Base-by-base conservation (phyloP, 2,888 invertebrate genomes). In the Myathropa florea region DNA sequence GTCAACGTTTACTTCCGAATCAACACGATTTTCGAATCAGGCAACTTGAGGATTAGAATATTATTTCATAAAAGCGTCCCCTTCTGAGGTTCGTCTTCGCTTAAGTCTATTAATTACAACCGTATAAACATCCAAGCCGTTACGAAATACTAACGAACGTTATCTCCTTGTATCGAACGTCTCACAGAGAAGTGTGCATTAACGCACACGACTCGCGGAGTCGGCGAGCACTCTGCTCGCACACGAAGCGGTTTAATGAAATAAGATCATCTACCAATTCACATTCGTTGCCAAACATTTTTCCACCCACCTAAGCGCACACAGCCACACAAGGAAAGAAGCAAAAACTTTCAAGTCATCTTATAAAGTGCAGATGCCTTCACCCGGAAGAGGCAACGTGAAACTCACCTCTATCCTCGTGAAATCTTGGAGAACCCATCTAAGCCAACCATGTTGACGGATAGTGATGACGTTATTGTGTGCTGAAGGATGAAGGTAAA, bases 401-500 rank as follows among this genome's bases (percentile, higher is more conserved):
- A 67, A 67, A 24, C 30, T 60, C 53, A 78, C 63, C 61, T 63
- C 33, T 12, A 70, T 70, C 68, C 36, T 21, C 28, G 9, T 63
- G 28, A 28, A 78, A 57, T 33, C n/a, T 23, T 9, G 36, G 30
- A 33, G 68, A 26, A 53, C 61, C 68, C 30, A 33, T 36, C 26
- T 55, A 63, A 68, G 70, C 24, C 36, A 28, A 36, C 70, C 21
- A 1, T 57, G 63, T 30, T 60, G 36, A 63, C 63, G 71, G 63
- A 61, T 65, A 30, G 33, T 46, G 68, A 75, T 75, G 63, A 68
- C 61, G 61, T 57, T 73, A 39, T 61, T 80, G 65, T 65, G 61
- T 46, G 12, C 63, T 33, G 59, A 61, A 23, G 26, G 64, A 61
- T 46, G 46, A 30, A 61, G 36, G 33, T 55, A 63, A 73, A 68